Evolutionary conservation across 2,113 vertebrate species (phyloP), one percentile per base, ranked within the genome.

Genomic region (Formicarius rufipectus): DNA sequence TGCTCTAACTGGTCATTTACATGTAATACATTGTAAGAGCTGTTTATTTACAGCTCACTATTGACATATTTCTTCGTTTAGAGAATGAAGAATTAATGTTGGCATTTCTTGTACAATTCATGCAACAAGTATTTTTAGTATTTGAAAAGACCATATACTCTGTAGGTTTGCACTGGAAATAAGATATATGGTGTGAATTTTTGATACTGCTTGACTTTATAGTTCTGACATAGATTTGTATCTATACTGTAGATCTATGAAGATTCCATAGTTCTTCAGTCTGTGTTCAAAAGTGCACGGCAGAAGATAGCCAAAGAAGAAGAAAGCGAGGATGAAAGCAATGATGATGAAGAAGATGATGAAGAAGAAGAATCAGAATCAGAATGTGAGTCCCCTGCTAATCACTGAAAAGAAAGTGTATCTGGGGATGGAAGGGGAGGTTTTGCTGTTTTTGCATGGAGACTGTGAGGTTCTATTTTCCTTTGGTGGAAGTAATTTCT

Each of bases 271-370:
- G 99, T 99, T 93, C 98, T 99, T 58, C 99, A 99, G 97, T 99
- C 99, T 4, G 99, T 99, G 40, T 99, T 99, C 96, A 99, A 99
- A 97, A 99, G 99, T 27, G 99, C 99, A 56, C 97, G 99, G 90
- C 99, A 99, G 97, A 99, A 99, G 96, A 99, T 99, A 60, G 98
- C 99, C 96, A 99, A 99, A 98, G 99, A 99, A 58, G 99, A 99
- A 28, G 99, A 99, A 91, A 99, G 98, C 0, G 99, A 99, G 14
- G 99, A 99, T 3, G 99, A 99, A 93, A 99, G 98, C 83, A 98
- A 98, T 50, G 98, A 98, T 44, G 98, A 99, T 2, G 99, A 99
- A 60, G 98, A 99, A 5, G 99, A 99, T 3, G 98, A 98, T 0
- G 99, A 99, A 0, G 99, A 99, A 16, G 98, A 98, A 23, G 98